These are phyloP conservation scores for Parelbella ahira DNA, from an alignment of 2,888 invertebrate genomes.

Conservation along the genomic window DNA sequence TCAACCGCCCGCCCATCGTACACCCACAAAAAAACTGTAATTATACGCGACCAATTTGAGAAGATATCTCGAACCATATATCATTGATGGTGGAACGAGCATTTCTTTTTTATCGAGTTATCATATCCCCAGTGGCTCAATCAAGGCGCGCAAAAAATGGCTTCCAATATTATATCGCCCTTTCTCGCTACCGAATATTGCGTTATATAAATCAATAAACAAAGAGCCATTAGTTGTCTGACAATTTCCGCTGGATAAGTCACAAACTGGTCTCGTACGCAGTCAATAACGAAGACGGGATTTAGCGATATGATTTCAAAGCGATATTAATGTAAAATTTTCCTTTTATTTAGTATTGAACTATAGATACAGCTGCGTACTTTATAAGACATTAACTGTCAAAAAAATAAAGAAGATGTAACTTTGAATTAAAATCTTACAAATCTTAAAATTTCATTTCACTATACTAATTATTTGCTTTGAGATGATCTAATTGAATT, in stretches of 20 bases:
- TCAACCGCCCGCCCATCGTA: slow-evolving; percentile 55
- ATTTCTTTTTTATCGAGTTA: slow-evolving; percentile 44
- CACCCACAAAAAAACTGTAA: slow-evolving; percentile 60
- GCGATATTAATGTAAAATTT: too few species aligned
- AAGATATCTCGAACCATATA: slow-evolving; percentile 34
- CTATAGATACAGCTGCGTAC: too few species aligned
- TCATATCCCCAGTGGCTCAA: slow-evolving; percentile 55
- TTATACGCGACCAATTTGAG: slow-evolving; percentile 48
- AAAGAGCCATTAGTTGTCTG: slow-evolving; percentile 77
- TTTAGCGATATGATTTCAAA: slow-evolving; percentile 41
- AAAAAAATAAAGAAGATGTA: too few species aligned
- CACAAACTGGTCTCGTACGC: slow-evolving; percentile 61
- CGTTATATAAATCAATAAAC: slow-evolving; percentile 77
- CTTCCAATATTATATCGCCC: slow-evolving; percentile 55
- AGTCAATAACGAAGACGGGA: slow-evolving; percentile 55
- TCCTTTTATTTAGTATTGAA: too few species aligned
- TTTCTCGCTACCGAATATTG: slow-evolving; percentile 75
- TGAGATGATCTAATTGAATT: too few species aligned
- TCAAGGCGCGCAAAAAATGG: slow-evolving; percentile 55
- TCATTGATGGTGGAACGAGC: slow-evolving; percentile 32
- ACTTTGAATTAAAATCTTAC: too few species aligned
- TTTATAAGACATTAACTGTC: too few species aligned
- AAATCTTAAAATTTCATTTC: too few species aligned
- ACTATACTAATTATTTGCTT: too few species aligned
- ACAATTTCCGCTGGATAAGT: slow-evolving; percentile 79